Percentiles rank a stretch among this genome's conserved stretches.
phyloP scores from a whole-genome alignment of 2,888 invertebrate species.

The Callinectes sapidus region DNA sequence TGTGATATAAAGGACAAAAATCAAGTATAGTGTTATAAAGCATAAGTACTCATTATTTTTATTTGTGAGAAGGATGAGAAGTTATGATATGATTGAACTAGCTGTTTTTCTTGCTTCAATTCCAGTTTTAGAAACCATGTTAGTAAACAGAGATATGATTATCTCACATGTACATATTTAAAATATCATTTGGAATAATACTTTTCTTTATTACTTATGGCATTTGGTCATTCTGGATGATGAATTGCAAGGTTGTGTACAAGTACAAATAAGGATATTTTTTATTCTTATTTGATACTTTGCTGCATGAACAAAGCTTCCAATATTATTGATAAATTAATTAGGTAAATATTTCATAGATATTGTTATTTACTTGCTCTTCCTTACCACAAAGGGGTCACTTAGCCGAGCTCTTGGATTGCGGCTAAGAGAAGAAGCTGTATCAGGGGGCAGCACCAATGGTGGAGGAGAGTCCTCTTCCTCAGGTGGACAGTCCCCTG shows the following conservation, averaged over 20 bases:
- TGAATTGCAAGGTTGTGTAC: background rate
- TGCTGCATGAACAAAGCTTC: background rate
- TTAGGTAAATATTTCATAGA: background rate
- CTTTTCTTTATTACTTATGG: background rate
- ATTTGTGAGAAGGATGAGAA: background rate
- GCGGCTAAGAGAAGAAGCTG: constrained; percentile 74
- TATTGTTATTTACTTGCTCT: background rate
- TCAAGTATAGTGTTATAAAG: background rate
- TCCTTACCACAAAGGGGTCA: constrained; percentile 81
- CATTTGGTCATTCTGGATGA: background rate
- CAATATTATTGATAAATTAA: background rate
- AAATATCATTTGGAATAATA: background rate
- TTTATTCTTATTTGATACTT: background rate
- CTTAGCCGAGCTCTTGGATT: constrained; percentile 84
- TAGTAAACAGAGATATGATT: background rate
- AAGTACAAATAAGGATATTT: background rate
- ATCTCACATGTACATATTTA: background rate
- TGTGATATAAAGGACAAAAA: background rate
- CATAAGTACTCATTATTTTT: background rate
- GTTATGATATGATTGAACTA: background rate
- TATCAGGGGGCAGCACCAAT: constrained; percentile 50
- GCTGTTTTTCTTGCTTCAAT: too few species aligned
- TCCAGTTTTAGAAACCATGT: background rate
- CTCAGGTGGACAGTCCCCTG: constrained; percentile 55
- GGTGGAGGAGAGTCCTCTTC: constrained; percentile 61